A percentile compares a stretch with the other conserved stretches of the same genome.
Conservation (phyloP, 1,140 invertebrate genomes). For the Drosophila insularis region DNA sequence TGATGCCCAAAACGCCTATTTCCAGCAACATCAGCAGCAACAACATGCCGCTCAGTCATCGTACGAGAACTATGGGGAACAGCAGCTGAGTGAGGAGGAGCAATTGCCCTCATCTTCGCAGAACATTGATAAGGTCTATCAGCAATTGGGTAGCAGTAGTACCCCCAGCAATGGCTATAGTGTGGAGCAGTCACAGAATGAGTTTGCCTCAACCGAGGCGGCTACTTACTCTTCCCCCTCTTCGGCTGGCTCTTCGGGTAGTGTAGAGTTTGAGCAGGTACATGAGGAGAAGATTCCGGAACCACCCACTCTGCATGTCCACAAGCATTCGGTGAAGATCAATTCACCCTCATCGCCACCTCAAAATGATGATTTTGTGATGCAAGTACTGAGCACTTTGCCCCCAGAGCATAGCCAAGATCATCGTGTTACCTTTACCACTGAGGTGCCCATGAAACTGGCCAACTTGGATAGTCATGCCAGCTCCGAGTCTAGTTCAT, state of each 20-base stretch:
- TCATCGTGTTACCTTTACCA: constrained; percentile 60
- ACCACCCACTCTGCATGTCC: constrained; percentile 60
- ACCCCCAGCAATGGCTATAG: constrained; percentile 48
- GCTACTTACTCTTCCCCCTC: constrained; percentile 27
- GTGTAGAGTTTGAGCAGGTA: constrained; percentile 58
- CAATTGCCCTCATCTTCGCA: constrained; percentile 36
- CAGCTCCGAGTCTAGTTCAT: constrained; percentile 75
- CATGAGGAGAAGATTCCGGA: constrained; percentile 36
- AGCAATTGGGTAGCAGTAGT: constrained; percentile 61
- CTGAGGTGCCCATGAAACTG: constrained; percentile 75
- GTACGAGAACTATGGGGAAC: constrained; percentile 56
- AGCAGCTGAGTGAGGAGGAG: constrained; percentile 54
- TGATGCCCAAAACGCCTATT: constrained; percentile 77
- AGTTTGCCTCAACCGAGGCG: constrained; percentile 51
- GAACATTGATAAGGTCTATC: constrained; percentile 71
- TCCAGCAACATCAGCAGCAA: constrained; percentile 73
- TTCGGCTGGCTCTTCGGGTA: constrained; percentile 30
- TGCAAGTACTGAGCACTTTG: constrained; percentile 68
- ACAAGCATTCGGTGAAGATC: constrained; percentile 71
- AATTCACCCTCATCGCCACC: constrained; percentile 61
- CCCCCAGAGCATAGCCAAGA: constrained; percentile 62
- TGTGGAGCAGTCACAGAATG: constrained; percentile 27
- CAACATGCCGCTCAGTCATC: constrained; percentile 51
- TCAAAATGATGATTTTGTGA: constrained; percentile 74
- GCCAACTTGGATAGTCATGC: constrained; percentile 48